Evolutionary conservation across 2,113 vertebrate genomes (phyloP).

Genomic region (Vanacampus margaritifer): DNA sequence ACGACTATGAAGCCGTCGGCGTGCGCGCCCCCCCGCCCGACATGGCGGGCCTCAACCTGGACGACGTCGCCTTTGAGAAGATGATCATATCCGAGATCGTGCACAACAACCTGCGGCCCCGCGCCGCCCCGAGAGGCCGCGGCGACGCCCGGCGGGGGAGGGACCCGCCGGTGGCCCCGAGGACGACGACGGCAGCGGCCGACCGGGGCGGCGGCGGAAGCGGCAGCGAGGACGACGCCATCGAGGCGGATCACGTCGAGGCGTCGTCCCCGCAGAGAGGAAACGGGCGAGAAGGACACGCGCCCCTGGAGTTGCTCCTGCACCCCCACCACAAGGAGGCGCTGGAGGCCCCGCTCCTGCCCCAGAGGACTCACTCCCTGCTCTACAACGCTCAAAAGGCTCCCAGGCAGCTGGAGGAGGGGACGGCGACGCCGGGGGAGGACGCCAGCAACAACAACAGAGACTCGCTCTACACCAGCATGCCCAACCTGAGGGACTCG

Average conservation of each 20-base stretch:
- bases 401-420: constrained; percentile 77
- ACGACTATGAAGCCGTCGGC: constrained; percentile 84
- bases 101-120: constrained; percentile 93
- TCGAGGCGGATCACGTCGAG: constrained; percentile 82
- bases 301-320: constrained; percentile 87
- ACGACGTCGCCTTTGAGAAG: constrained; percentile 94
- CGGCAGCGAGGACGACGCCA: constrained; percentile 87
- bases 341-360: constrained; percentile 91
- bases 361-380: constrained; percentile 98
- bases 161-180: constrained; percentile 43
- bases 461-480: constrained; percentile 98
- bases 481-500: constrained; percentile 98
- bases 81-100: constrained; percentile 99
- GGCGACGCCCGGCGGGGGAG: constrained; percentile 72
- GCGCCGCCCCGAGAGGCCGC: constrained; percentile 77
- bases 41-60: constrained; percentile 87
- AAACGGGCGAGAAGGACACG: constrained; percentile 68
- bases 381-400: constrained; percentile 87
- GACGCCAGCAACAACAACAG: constrained; percentile 83
- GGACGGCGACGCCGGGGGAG: constrained; percentile 76
- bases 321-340: constrained; percentile 79
- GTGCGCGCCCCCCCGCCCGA: constrained; percentile 80
- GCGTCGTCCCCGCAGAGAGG: constrained; percentile 79
- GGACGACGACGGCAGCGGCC: constrained; percentile 49
- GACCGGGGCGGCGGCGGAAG: constrained; percentile 75